These are phyloP conservation scores for Chitala chitala DNA, from an alignment of 2,113 vertebrate species.

Conservation along the genomic window DNA sequence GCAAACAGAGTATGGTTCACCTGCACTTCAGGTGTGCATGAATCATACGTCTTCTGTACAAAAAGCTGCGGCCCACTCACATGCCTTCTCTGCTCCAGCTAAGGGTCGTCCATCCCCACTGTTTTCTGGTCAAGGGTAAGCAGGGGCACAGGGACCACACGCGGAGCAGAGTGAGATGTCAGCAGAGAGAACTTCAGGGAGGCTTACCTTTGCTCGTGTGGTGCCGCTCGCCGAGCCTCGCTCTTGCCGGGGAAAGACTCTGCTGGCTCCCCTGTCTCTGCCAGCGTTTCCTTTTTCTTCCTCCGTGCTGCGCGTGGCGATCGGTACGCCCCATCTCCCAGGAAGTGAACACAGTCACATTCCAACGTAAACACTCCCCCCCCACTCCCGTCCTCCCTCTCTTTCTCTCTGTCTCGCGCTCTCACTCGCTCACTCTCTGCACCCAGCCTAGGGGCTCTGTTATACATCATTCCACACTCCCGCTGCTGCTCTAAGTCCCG, in stretches of 20 bases:
- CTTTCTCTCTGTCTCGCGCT: neutral
- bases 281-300: neutral
- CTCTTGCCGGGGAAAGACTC: neutral
- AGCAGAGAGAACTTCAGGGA: neutral
- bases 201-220: conserved; percentile 18
- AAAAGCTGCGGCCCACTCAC: neutral
- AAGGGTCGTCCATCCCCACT: neutral
- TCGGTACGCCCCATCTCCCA: conserved; percentile 25
- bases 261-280: neutral
- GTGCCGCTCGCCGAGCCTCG: neutral
- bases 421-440: no score
- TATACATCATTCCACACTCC: conserved; percentile 27
- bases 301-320: neutral
- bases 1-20: neutral
- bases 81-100: neutral
- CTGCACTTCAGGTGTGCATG: neutral
- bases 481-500: neutral
- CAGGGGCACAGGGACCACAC: neutral
- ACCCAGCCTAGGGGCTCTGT: conserved; percentile 23
- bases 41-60: neutral
- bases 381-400: neutral
- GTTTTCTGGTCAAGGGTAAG: neutral
- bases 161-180: neutral
- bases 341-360: conserved; percentile 29
- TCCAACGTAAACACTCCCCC: conserved; percentile 21